These are phyloP conservation scores for Oreochromis spilurus DNA, from an alignment of 2,113 vertebrate species.

Conservation along the genomic window DNA sequence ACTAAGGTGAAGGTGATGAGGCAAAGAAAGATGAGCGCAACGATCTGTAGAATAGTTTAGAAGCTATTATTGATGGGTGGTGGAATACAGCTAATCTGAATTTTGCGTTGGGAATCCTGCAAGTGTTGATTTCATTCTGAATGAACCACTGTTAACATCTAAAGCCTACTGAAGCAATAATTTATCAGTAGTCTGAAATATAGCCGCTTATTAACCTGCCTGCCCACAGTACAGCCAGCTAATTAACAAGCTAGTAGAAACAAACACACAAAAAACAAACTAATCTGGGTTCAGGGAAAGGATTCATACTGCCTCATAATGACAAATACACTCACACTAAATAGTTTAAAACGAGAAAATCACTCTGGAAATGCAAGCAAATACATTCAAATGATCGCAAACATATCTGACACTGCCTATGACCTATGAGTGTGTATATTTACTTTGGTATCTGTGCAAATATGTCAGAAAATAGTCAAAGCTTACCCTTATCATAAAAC, in stretches of 20 bases:
- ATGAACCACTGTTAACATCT: constrained; percentile 19
- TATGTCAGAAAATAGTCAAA: neutral
- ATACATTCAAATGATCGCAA: neutral
- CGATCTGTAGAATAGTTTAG: constrained; percentile 16
- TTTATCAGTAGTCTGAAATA: constrained; percentile 25
- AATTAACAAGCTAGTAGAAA: constrained; percentile 22
- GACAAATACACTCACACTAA: neutral
- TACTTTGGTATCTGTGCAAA: neutral
- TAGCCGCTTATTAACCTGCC: constrained; percentile 40
- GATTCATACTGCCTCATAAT: neutral
- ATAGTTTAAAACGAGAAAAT: neutral
- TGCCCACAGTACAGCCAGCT: constrained; percentile 5
- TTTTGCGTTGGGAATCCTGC: neutral
- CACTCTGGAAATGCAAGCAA: neutral
- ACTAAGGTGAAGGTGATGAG: neutral
- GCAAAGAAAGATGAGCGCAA: constrained; percentile 22
- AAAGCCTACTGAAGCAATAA: constrained; percentile 22
- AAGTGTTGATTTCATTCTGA: constrained; percentile 14
- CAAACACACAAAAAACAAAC: neutral
- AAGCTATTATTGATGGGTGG: constrained; percentile 22
- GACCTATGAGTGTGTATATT: neutral
- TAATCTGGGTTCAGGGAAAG: constrained; percentile 9
- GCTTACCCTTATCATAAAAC: neutral
- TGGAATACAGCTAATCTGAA: neutral
- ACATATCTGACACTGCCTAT: neutral